A percentile compares a stretch with the other conserved stretches of the same genome.
phyloP scores from a whole-genome alignment of 2,888 invertebrate species.

The Unio delphinus region DNA sequence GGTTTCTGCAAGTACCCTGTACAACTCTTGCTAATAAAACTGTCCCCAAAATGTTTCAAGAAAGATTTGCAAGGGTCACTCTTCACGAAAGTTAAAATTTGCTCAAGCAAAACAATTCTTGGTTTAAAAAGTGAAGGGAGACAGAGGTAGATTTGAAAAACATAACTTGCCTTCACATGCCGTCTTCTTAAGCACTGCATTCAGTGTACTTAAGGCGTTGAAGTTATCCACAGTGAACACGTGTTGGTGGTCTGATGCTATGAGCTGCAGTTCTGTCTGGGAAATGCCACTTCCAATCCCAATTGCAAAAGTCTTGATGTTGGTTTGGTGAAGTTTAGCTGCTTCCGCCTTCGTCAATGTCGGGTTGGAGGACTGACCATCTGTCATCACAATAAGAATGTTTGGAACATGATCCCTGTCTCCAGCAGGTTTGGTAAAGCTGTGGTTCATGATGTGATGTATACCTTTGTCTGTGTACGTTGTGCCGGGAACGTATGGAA shows the following conservation, averaged over 20 bases:
- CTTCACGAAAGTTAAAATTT: too few relatives aligned
- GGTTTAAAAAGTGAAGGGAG: background rate
- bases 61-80: too few relatives aligned
- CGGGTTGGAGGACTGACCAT: conserved; percentile 35
- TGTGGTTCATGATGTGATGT: conserved; percentile 28
- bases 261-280: conserved; percentile 39
- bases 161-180: conserved; percentile 45
- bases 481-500: conserved; percentile 40
- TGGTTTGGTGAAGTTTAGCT: conserved; percentile 23
- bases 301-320: conserved; percentile 37
- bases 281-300: conserved; percentile 42
- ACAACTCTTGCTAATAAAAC: too few relatives aligned
- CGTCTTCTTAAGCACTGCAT: conserved; percentile 40
- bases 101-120: too few relatives aligned
- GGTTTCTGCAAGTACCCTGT: too few relatives aligned
- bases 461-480: conserved; percentile 51
- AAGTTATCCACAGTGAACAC: too few relatives aligned
- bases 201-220: conserved; percentile 35
- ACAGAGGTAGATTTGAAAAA: background rate
- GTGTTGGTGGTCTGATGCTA: conserved; percentile 41
- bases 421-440: conserved; percentile 38
- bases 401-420: conserved; percentile 38
- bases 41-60: too few relatives aligned
- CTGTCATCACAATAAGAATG: conserved; percentile 43
- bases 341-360: conserved; percentile 19